Percentiles rank a stretch among this genome's conserved stretches.
Evolutionary conservation across 2,888 invertebrate species (phyloP).

Genomic region (Platyscelio sp.): DNA sequence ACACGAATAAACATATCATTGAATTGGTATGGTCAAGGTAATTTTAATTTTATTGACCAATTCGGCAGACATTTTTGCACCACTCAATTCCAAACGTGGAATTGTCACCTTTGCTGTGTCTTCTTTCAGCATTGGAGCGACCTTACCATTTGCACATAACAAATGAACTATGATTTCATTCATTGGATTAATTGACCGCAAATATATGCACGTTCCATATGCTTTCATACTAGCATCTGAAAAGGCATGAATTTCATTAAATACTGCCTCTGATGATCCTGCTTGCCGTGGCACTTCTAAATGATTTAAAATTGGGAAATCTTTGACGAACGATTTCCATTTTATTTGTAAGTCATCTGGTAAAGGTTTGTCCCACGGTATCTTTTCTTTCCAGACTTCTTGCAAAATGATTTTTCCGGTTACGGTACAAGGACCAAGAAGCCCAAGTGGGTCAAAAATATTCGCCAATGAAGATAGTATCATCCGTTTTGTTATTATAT

Average conservation of each 20-base stretch:
- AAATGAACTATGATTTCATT: not conserved
- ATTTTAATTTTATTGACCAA: not conserved
- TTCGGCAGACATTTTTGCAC: conserved; percentile 14
- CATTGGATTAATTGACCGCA: not conserved
- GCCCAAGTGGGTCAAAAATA: conserved; percentile 1
- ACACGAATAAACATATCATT: conserved; percentile 61
- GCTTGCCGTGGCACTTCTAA: not conserved
- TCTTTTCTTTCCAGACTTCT: not conserved
- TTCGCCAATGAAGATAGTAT: not conserved
- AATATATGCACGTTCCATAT: not conserved
- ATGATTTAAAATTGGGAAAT: not conserved
- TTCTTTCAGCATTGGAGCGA: conserved; percentile 14
- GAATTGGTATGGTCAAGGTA: conserved; percentile 12
- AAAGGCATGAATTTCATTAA: not conserved
- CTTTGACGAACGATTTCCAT: not conserved
- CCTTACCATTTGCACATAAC: conserved; percentile 38
- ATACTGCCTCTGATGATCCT: not conserved
- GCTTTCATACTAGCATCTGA: conserved; percentile 6
- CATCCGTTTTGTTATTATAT: no score
- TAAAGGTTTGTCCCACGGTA: not conserved
- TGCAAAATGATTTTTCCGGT: not conserved
- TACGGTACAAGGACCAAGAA: not conserved
- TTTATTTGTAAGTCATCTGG: not conserved
- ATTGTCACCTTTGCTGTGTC: conserved; percentile 14
- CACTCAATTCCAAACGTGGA: conserved; percentile 53